Conservation (phyloP, 2,797 vertebrate genomes). For the Emys orbicularis region DNA sequence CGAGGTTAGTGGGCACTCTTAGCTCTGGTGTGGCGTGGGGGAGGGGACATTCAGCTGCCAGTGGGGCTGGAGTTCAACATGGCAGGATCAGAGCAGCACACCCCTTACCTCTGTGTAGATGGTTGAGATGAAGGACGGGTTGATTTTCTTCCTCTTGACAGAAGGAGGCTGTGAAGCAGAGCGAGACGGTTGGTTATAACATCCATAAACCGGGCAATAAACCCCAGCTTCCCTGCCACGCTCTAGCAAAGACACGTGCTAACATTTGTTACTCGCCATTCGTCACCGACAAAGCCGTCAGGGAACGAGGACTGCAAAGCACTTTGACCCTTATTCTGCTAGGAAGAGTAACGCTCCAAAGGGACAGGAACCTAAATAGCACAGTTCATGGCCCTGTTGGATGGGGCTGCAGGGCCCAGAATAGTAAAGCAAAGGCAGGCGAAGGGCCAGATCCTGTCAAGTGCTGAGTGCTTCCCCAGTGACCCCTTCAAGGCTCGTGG, state of each 20-base stretch:
- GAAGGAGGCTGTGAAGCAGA: background rate
- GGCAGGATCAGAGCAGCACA: background rate
- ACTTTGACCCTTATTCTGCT: too few species aligned
- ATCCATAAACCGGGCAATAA: fast-evolving
- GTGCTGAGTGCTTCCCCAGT: too few species aligned
- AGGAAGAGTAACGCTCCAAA: too few species aligned
- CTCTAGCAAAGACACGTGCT: fast-evolving
- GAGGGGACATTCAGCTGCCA: background rate
- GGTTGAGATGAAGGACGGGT: constrained; percentile 14
- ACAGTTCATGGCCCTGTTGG: too few species aligned
- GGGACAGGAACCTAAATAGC: too few species aligned
- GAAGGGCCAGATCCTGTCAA: too few species aligned
- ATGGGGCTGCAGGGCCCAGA: too few species aligned
- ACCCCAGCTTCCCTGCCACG: background rate
- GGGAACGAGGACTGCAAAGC: fast-evolving
- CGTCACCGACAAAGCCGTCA: fast-evolving
- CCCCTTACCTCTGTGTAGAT: background rate
- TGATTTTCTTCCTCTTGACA: background rate
- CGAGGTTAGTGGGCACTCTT: too few species aligned
- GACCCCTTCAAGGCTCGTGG: too few species aligned
- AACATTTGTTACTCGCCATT: background rate
- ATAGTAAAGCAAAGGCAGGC: too few species aligned
- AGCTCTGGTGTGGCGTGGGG: background rate
- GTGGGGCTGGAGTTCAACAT: background rate
- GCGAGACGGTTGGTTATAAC: fast-evolving